Conservation (phyloP, 2,797 vertebrate species). For the Neosilurus mollespiculum region DNA sequence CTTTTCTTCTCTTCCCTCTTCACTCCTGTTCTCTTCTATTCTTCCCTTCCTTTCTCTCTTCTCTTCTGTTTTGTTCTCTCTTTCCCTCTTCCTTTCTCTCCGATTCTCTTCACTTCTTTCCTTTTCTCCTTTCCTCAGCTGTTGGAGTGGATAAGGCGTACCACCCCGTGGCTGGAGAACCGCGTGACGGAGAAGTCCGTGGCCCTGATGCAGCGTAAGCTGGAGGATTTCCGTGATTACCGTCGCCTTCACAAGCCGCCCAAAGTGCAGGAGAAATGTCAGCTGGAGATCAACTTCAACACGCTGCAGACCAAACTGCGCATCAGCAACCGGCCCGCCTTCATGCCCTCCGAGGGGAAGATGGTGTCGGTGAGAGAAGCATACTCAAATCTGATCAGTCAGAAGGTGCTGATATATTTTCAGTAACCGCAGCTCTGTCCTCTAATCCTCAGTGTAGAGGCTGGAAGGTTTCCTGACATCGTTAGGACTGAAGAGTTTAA, state of each 20-base stretch:
- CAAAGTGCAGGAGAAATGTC: constrained; percentile 97
- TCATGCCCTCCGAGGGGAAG: constrained; percentile 98
- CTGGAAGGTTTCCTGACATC: too few relatives aligned
- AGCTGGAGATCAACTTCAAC: constrained; percentile 98
- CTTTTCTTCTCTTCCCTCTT: background rate
- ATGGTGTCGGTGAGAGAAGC: constrained; percentile 91
- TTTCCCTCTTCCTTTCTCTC: background rate
- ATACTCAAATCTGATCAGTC: background rate
- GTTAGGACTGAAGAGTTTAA: too few relatives aligned
- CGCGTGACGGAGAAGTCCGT: constrained; percentile 91
- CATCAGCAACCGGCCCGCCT: constrained; percentile 94
- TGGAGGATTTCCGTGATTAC: constrained; percentile 97
- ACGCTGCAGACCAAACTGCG: constrained; percentile 95
- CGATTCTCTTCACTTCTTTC: background rate
- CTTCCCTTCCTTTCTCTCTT: background rate
- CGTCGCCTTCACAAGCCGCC: constrained; percentile 95
- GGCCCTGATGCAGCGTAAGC: constrained; percentile 91
- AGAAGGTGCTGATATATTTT: background rate
- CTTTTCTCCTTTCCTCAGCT: constrained; percentile 68
- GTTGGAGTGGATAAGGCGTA: constrained; percentile 96
- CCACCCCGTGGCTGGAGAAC: constrained; percentile 97
- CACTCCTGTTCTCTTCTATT: background rate
- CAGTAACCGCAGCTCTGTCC: background rate
- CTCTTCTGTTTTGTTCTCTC: background rate
- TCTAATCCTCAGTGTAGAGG: too few relatives aligned